Conservation (phyloP, 1,140 invertebrate species). For the Caenorhabditis inopinata region DNA sequence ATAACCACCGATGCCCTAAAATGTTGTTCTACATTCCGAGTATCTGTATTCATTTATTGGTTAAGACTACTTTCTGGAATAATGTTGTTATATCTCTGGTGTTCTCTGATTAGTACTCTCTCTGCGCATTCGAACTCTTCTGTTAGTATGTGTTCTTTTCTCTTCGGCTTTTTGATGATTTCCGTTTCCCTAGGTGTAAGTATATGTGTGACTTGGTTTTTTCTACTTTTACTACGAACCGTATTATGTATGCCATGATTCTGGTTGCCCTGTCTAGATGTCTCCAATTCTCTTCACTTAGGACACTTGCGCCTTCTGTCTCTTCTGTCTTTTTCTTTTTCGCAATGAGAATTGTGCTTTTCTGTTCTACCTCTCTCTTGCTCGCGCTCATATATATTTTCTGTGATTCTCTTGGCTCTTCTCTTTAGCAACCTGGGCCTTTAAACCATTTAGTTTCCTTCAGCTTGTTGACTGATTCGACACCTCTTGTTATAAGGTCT, state of each 20-base stretch:
- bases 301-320: background rate
- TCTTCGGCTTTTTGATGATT: background rate
- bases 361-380: background rate
- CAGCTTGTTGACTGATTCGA: background rate
- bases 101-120: background rate
- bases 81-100: background rate
- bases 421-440: background rate
- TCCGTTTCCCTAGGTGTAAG: background rate
- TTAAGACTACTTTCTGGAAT: background rate
- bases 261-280: background rate
- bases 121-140: background rate
- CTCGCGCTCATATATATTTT: background rate
- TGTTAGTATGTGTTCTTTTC: background rate
- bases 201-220: background rate
- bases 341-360: background rate
- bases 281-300: background rate
- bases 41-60: background rate
- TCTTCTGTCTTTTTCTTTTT: background rate
- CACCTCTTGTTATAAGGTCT: background rate
- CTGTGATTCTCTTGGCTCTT: background rate
- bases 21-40: background rate
- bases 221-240: background rate
- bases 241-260: background rate
- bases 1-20: slow-evolving; percentile 76
- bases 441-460: background rate